A percentile compares a stretch with the other conserved stretches of the same genome.
These are phyloP conservation scores for Drosophila paramelanica DNA, from an alignment of 2,888 invertebrate species.

Conservation along the genomic window DNA sequence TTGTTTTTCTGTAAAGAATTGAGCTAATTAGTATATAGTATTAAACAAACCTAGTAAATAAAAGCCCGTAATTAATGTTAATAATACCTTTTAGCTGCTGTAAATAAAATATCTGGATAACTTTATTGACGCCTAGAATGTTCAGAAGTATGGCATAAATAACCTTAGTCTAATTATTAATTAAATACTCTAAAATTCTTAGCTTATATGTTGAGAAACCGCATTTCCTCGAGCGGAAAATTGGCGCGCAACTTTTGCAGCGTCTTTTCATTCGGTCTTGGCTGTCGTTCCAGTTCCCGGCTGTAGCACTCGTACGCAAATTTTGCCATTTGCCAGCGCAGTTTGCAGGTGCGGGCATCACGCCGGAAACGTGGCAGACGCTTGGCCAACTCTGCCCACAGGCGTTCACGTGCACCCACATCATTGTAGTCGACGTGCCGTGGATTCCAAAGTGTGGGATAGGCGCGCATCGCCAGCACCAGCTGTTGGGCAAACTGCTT, in stretches of 20 bases:
- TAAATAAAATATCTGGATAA: conserved; percentile 6
- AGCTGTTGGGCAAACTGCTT: conserved; percentile 76
- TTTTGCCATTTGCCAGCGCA: conserved; percentile 82
- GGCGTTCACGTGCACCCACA: conserved; percentile 69
- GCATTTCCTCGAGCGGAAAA: conserved; percentile 80
- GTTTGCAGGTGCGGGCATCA: conserved; percentile 71
- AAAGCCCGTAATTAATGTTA: too few relatives aligned
- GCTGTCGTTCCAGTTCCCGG: conserved; percentile 71
- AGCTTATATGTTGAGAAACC: conserved; percentile 63
- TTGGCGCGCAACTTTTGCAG: conserved; percentile 73
- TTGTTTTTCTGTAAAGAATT: conserved; percentile 81
- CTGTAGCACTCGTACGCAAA: conserved; percentile 78
- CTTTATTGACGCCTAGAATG: conserved; percentile 41
- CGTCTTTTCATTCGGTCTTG: conserved; percentile 59
- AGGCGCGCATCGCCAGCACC: conserved; percentile 65
- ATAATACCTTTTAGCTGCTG: not conserved
- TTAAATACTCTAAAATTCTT: not conserved
- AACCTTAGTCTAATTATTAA: conserved; percentile 25
- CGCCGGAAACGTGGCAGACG: conserved; percentile 75
- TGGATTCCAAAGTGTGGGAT: conserved; percentile 79
- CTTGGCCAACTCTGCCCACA: conserved; percentile 76
- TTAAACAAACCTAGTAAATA: not conserved
- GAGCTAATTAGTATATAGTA: not conserved
- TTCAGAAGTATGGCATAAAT: conserved; percentile 16
- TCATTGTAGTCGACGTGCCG: conserved; percentile 71